Evolutionary conservation across 2,113 vertebrate species (phyloP), one percentile per base, ranked within the genome.

Genomic region (Laterallus jamaicensis): DNA sequence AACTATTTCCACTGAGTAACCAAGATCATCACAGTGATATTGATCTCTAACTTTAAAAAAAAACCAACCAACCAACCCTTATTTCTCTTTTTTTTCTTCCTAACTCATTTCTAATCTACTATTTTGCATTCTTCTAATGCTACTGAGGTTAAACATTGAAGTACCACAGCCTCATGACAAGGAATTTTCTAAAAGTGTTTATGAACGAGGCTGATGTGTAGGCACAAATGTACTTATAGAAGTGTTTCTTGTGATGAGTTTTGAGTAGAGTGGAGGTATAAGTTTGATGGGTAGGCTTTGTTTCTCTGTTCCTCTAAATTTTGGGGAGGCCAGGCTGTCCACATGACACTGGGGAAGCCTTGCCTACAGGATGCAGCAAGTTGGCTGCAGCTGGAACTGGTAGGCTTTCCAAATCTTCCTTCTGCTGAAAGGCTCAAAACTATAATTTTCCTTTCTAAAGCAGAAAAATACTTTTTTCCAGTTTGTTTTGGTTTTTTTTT

Each of bases 31-130:
- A 40, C 18, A 74, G n/a, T 24, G 47, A 39, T 85, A 86, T 42
- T 82, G n/a, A 93, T 77, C 37, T 88, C 42, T 47, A 85, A 28
- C 44, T 88, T 78, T 11, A 19, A 50, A 84, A 40, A 17, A 4
- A 24, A 15, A 17, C 17, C 0, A n/a, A n/a, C 3, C 8, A 49
- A 12, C 1, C 7, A 75, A 28, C 0, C 0, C 14, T 55, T 13
- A 52, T 52, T 52, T 68, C 7, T 47, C 16, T 18, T 19, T 29
- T 26, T 8, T 79, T 83, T 78, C 4, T 67, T 62, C 20, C 16
- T 56, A 42, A n/a, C 11, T 26, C 4, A 24, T 64, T 79, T 93
- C 54, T 73, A 15, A 42, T 58, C 37, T 69, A 55, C 32, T 5
- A 7, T 71, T 71, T 32, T 76, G 11, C 19, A 31, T 62, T 77